Percentiles rank a stretch among this genome's conserved stretches.
Conservation (phyloP, 2,113 vertebrate species). For the Falcunculus frontatus region DNA sequence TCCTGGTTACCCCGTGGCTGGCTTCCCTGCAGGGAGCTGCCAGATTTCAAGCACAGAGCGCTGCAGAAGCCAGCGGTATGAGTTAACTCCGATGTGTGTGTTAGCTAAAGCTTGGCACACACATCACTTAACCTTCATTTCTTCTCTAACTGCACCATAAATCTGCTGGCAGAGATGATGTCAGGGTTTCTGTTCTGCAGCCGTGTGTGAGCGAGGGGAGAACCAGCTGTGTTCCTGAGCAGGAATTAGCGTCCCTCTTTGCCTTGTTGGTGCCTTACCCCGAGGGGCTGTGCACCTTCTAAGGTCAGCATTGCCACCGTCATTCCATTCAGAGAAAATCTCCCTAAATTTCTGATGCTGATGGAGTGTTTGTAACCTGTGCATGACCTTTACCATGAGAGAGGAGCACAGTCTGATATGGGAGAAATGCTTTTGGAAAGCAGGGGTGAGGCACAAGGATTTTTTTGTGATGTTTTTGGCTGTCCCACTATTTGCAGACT, state of each 20-base stretch:
- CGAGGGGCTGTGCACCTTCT: neutral
- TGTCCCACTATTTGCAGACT: neutral
- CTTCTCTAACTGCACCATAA: neutral
- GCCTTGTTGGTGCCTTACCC: neutral
- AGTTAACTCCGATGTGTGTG: neutral
- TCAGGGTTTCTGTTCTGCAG: neutral
- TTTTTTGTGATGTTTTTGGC: neutral
- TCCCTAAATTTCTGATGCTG: neutral
- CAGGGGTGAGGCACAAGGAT: neutral
- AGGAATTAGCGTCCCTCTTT: neutral
- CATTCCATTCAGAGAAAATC: neutral
- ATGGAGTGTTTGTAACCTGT: neutral
- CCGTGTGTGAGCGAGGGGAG: fast-evolving
- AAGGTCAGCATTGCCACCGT: neutral
- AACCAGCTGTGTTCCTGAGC: neutral
- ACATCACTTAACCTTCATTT: neutral
- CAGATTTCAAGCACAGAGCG: neutral
- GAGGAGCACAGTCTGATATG: neutral
- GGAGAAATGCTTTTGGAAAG: neutral
- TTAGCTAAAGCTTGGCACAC: neutral
- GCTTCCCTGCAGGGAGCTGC: neutral
- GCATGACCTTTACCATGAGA: fast-evolving
- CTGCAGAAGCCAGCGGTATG: neutral
- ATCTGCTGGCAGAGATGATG: neutral
- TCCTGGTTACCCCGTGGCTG: fast-evolving